Evolutionary conservation across 2,888 invertebrate species (phyloP).

Genomic region (Trissoscelio sp.): DNA sequence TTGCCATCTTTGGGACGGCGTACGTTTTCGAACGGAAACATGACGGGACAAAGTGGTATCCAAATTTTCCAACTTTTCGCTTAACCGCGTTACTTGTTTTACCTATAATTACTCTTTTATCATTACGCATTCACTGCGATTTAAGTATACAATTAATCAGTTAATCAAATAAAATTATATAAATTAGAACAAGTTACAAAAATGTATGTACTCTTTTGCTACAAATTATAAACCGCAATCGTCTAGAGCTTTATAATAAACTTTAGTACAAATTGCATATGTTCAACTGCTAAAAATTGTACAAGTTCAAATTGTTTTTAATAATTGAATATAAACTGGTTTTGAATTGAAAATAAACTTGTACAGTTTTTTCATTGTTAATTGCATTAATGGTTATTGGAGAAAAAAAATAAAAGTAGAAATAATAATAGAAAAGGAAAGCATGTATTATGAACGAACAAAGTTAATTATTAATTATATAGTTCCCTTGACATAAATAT

Average conservation of each 20-base stretch:
- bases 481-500: neutral
- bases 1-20: slow-evolving; percentile 82
- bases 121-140: neutral
- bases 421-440: slow-evolving; percentile 1
- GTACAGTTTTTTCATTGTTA: neutral
- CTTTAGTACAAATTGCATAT: neutral
- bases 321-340: no score
- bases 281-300: no score
- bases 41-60: slow-evolving; percentile 81
- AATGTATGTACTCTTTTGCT: neutral
- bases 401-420: neutral
- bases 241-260: no score
- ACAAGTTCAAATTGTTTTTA: no score
- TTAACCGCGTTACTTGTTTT: slow-evolving; percentile 77
- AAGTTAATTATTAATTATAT: slow-evolving; percentile 8
- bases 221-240: neutral
- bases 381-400: neutral
- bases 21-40: slow-evolving; percentile 80
- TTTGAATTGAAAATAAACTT: neutral
- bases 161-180: no score
- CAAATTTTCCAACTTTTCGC: slow-evolving; percentile 80
- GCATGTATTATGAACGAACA: slow-evolving; percentile 5
- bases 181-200: no score
- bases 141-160: neutral
- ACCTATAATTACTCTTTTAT: slow-evolving; percentile 79